phyloP scores from a whole-genome alignment of 2,797 vertebrate genomes.

The Enoplosus armatus region DNA sequence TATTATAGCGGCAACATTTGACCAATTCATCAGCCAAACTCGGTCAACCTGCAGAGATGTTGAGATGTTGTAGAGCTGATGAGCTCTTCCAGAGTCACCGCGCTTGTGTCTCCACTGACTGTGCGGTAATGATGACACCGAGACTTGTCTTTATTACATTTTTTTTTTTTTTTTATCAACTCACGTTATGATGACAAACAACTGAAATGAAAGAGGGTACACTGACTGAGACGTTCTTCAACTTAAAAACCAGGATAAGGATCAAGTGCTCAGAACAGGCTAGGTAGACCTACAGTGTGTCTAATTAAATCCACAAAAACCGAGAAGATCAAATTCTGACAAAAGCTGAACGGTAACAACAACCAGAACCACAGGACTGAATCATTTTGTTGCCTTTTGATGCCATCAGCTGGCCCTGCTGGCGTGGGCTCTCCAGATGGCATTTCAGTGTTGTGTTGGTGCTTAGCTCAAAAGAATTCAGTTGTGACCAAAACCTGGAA shows the following conservation, averaged over 20 bases:
- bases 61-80: not conserved
- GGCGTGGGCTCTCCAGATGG: conserved; percentile 14
- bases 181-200: conserved; percentile 65
- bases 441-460: conserved; percentile 16
- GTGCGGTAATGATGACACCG: conserved; percentile 28
- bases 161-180: conserved; percentile 67
- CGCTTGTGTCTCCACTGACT: not conserved
- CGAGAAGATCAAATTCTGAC: conserved; percentile 31
- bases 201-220: conserved; percentile 65
- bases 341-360: conserved; percentile 26
- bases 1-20: not conserved
- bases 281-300: conserved; percentile 17
- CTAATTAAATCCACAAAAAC: conserved; percentile 38
- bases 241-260: conserved; percentile 44
- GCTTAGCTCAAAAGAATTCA: conserved; percentile 11
- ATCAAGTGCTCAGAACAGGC: conserved; percentile 26
- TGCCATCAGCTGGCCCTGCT: conserved; percentile 1
- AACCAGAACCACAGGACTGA: conserved; percentile 25
- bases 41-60: not conserved
- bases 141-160: conserved; percentile 7
- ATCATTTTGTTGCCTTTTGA: conserved; percentile 8
- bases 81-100: not conserved
- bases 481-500: conserved; percentile 37
- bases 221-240: conserved; percentile 50
- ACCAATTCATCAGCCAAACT: not conserved